Evolutionary conservation across 2,888 invertebrate species (phyloP).

Genomic region (Amblyjoppa fuscipennis): DNA sequence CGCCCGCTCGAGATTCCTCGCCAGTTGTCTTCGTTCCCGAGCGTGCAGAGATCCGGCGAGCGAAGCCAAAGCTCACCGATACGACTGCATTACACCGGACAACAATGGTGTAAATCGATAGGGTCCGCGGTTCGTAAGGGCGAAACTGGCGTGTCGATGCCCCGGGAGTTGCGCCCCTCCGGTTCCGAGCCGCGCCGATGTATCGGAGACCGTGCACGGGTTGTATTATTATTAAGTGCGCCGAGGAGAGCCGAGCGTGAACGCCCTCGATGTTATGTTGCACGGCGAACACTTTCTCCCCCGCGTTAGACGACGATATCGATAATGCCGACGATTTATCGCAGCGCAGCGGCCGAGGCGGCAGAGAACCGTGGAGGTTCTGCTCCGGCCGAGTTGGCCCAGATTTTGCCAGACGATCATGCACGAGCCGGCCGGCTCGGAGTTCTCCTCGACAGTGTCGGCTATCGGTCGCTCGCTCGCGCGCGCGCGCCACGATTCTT

Average conservation of each 20-base stretch:
- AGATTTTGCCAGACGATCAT: slow-evolving; percentile 65
- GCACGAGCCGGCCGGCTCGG: slow-evolving; percentile 56
- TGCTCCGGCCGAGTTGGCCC: slow-evolving; percentile 59
- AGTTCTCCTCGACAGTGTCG: slow-evolving; percentile 16
- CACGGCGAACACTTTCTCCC: slow-evolving; percentile 60
- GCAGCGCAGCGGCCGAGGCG: slow-evolving; percentile 27
- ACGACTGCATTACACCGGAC: slow-evolving; percentile 31
- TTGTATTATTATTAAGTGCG: slow-evolving; percentile 45
- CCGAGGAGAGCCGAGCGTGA: slow-evolving; percentile 30
- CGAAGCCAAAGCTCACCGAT: not conserved
- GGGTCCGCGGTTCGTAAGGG: no score
- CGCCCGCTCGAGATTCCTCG: slow-evolving; percentile 56
- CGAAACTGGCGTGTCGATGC: no score
- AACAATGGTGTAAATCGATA: not conserved
- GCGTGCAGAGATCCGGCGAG: slow-evolving; percentile 45
- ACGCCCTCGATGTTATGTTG: slow-evolving; percentile 40
- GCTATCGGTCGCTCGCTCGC: not conserved
- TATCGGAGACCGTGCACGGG: not conserved
- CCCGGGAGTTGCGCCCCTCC: no score
- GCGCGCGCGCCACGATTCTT: slow-evolving; percentile 16
- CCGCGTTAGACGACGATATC: slow-evolving; percentile 59
- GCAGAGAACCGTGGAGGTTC: slow-evolving; percentile 44
- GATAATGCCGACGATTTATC: slow-evolving; percentile 65
- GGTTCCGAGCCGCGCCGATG: not conserved
- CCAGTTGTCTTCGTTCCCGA: slow-evolving; percentile 52